phyloP scores from a whole-genome alignment of 2,113 vertebrate species.

The Aviceda subcristata region DNA sequence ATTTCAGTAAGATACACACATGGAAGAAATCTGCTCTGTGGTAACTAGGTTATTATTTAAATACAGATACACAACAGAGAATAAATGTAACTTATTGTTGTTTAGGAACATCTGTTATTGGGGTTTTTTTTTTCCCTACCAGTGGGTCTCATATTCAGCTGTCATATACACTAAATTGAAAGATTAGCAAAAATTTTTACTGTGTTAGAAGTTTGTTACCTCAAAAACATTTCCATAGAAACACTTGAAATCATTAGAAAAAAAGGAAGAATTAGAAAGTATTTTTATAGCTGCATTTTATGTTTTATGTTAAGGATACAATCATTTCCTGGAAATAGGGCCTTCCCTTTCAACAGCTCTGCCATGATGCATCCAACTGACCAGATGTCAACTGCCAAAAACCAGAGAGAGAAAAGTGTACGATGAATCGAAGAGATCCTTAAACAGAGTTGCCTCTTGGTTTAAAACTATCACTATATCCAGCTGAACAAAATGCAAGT shows the following conservation, averaged over 20 bases:
- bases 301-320: constrained; percentile 88
- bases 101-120: constrained; percentile 1
- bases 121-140: background rate
- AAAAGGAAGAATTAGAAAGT: background rate
- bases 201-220: background rate
- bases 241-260: background rate
- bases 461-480: background rate
- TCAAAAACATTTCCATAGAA: background rate
- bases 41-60: constrained; percentile 35
- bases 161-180: background rate
- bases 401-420: background rate
- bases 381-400: constrained; percentile 94
- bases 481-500: background rate
- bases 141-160: background rate
- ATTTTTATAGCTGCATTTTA: background rate
- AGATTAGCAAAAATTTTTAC: background rate
- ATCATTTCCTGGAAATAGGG: constrained; percentile 93
- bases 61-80: constrained; percentile 1
- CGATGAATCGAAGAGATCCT: background rate
- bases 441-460: background rate
- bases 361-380: constrained; percentile 99
- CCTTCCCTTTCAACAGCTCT: constrained; percentile 94
- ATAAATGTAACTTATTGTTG: background rate
- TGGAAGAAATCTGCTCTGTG: background rate
- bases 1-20: background rate